Conservation (phyloP, 2,113 vertebrate genomes). For the Pogonocichla stellata region DNA sequence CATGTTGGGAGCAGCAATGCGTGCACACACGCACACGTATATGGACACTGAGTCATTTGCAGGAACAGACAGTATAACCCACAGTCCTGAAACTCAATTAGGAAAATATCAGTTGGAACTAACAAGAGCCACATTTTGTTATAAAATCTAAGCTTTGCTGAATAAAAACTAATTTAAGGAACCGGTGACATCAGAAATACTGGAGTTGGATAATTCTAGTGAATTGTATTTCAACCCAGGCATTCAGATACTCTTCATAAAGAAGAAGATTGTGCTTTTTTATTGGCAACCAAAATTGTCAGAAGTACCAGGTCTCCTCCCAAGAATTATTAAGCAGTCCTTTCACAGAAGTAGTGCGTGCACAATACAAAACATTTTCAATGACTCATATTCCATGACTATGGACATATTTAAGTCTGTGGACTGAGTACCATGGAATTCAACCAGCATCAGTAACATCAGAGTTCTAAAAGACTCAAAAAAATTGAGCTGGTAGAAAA, state of each 20-base stretch:
- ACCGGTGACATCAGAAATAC: constrained; percentile 16
- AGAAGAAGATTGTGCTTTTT: not conserved
- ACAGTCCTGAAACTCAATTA: constrained; percentile 14
- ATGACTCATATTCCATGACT: not conserved
- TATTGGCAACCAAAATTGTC: not conserved
- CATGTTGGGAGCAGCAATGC: not conserved
- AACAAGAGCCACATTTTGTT: constrained; percentile 53
- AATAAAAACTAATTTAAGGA: constrained; percentile 43
- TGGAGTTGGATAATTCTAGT: not conserved
- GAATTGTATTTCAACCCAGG: not conserved
- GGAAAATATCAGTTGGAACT: constrained; percentile 24
- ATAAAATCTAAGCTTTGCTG: constrained; percentile 11
- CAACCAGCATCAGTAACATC: not conserved
- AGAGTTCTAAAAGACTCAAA: not conserved
- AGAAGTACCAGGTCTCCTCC: not conserved
- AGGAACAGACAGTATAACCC: constrained; percentile 52
- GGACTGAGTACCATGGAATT: not conserved
- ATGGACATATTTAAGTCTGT: not conserved
- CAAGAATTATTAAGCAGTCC: not conserved
- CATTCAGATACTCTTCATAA: not conserved
- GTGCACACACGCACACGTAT: constrained; percentile 9
- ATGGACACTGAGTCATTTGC: constrained; percentile 45
- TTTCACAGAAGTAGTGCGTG: not conserved
- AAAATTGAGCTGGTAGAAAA: not conserved
- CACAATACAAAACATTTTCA: not conserved